A percentile compares a stretch with the other conserved stretches of the same genome.
These are phyloP conservation scores for Ciconia boyciana DNA, from an alignment of 2,113 vertebrate genomes.

Conservation along the genomic window DNA sequence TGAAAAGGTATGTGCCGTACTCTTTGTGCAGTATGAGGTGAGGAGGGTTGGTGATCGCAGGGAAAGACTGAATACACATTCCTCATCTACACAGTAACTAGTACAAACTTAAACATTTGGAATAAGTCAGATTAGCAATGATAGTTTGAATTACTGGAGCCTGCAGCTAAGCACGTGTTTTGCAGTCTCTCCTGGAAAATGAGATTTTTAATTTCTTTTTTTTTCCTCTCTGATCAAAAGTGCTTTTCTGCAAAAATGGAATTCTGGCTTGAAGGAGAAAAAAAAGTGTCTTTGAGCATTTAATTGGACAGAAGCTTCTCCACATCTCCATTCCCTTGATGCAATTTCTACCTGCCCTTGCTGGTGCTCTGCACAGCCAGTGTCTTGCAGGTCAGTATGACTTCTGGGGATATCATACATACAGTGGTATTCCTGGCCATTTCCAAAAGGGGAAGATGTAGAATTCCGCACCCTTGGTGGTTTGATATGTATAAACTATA, in stretches of 20 bases:
- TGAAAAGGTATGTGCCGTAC: constrained; percentile 67
- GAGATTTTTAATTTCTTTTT: not conserved
- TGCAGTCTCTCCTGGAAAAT: not conserved
- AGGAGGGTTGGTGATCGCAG: not conserved
- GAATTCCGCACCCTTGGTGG: not conserved
- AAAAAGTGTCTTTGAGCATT: not conserved
- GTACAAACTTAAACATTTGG: not conserved
- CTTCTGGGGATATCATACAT: not conserved
- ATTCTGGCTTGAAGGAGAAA: not conserved
- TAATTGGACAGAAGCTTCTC: not conserved
- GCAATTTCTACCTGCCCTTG: not conserved
- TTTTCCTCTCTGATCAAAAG: not conserved
- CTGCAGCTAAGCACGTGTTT: not conserved
- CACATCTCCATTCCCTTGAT: not conserved
- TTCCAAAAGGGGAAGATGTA: not conserved
- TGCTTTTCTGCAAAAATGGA: not conserved
- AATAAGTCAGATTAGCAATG: not conserved
- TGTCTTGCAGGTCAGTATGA: not conserved
- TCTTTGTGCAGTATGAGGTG: not conserved
- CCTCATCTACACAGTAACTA: not conserved
- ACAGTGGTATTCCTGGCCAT: not conserved
- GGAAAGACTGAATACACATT: not conserved
- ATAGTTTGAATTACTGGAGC: not conserved
- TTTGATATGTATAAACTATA: not conserved
- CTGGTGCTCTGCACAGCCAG: not conserved